These are phyloP conservation scores for Austrolebias charrua DNA, from an alignment of 2,797 vertebrate genomes.

Conservation along the genomic window DNA sequence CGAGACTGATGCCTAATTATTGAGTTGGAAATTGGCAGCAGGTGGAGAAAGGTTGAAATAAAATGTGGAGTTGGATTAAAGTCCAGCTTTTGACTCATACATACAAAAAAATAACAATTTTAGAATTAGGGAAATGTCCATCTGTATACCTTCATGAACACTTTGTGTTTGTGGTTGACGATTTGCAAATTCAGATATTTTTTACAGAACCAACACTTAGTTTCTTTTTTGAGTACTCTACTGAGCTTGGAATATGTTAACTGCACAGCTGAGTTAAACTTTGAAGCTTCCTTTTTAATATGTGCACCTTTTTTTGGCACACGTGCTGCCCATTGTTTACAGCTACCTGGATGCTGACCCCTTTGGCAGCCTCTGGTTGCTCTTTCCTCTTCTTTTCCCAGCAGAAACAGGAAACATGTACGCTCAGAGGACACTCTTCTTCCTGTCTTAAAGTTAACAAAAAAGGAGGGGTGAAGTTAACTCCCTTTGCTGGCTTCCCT, in stretches of 20 bases:
- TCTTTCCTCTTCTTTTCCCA: slow-evolving; percentile 32
- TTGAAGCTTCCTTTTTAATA: background rate
- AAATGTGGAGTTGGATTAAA: slow-evolving; percentile 17
- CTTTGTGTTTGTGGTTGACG: too few relatives aligned
- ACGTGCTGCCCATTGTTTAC: slow-evolving; percentile 1
- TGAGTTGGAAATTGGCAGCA: slow-evolving; percentile 47
- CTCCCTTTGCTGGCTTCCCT: slow-evolving; percentile 7
- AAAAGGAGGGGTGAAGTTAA: slow-evolving; percentile 1
- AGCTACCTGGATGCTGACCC: slow-evolving; percentile 17
- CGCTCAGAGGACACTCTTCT: slow-evolving; percentile 17
- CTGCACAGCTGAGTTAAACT: background rate
- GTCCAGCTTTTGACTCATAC: slow-evolving; percentile 22
- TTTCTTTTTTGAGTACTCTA: too few relatives aligned
- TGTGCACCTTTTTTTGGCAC: background rate
- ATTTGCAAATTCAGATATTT: background rate
- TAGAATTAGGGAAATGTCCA: background rate
- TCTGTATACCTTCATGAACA: background rate
- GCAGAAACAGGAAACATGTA: slow-evolving; percentile 38
- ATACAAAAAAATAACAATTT: background rate
- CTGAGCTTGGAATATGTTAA: background rate
- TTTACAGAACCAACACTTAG: background rate
- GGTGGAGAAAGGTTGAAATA: slow-evolving; percentile 51
- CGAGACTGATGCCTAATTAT: slow-evolving; percentile 70
- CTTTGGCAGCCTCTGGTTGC: slow-evolving; percentile 9
- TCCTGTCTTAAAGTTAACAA: slow-evolving; percentile 42